Base-by-base conservation (phyloP, 1,140 invertebrate genomes). In the Zaprionus vittiger region DNA sequence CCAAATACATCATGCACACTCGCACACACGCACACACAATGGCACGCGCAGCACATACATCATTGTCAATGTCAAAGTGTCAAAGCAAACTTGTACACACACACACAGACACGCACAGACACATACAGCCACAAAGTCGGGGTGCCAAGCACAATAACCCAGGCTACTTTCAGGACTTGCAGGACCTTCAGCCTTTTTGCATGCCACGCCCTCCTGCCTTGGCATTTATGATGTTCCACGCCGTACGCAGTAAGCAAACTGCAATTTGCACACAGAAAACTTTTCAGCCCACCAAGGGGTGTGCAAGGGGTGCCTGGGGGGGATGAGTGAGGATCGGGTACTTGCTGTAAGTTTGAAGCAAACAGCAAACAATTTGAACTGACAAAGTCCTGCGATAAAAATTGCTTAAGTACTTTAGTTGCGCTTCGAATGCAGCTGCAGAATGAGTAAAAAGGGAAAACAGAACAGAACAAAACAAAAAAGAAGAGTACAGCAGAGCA, bases 1-100 rank as follows among this genome's bases (percentile, higher is more conserved):
- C 79, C 73, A 31, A 37, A 65, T n/a, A 59, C n/a, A 62, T 61
- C 38, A 52, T 34, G 9, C 44, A 54, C 22, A 52, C 49, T 38
- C 34, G 41, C 31, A 63, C 56, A 57, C 54, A 70, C 60, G 61
- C 68, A 60, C 41, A 63, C 67, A 68, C 38, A 54, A 56, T 49
- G 63, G 68, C 77, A 69, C 66, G 80, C 69, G 54, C 41, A 66
- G 78, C 77, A 70, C 83, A 87, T 87, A 89, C 84, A 87, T 87
- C 83, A 87, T 87, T 89, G 83, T 87, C 83, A 87, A 87, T 87
- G 83, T 87, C 83, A 87, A 87, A 87, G 84, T 87, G 83, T 87
- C 83, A 87, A 87, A 83, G 83, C 80, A 83, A 80, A 86, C 83
- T 86, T 82, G 80, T n/a, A n/a, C 77, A 68, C 73, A 77, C 73